Conservation (phyloP, 53 echinoderm and acorn worm genomes). For the Luidia sarsii region DNA sequence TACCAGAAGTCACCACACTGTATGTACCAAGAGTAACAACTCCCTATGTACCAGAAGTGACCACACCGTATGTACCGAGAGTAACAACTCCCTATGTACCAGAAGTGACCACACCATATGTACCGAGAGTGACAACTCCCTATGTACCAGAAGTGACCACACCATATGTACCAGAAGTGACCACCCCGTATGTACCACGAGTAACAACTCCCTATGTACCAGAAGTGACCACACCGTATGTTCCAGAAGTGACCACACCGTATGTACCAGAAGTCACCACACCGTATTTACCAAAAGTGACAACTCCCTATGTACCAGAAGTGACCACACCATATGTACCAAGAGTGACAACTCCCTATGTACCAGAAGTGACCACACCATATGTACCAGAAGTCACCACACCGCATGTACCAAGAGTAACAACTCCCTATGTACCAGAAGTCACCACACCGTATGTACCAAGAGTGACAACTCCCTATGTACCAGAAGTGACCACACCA, state of each 20-base stretch:
- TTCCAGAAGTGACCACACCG: not conserved
- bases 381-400: constrained; percentile 16
- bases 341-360: not conserved
- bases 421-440: not conserved
- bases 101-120: constrained; percentile 19
- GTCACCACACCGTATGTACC: not conserved
- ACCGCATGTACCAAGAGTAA: not conserved
- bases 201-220: not conserved
- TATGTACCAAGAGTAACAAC: not conserved
- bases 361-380: not conserved
- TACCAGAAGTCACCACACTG: too few relatives aligned
- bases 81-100: not conserved
- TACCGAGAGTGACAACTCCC: constrained; percentile 4
- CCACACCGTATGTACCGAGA: not conserved
- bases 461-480: not conserved
- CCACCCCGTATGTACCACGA: not conserved
- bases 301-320: constrained; percentile 9
- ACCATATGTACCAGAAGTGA: not conserved
- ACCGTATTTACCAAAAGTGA: constrained; percentile 9
- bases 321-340: not conserved
- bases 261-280: constrained; percentile 11
- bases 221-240: not conserved
- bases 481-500: constrained; percentile 14
- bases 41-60: not conserved
- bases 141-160: constrained; percentile 8